phyloP scores from a whole-genome alignment of 2,888 invertebrate genomes.

The Amiota communis region DNA sequence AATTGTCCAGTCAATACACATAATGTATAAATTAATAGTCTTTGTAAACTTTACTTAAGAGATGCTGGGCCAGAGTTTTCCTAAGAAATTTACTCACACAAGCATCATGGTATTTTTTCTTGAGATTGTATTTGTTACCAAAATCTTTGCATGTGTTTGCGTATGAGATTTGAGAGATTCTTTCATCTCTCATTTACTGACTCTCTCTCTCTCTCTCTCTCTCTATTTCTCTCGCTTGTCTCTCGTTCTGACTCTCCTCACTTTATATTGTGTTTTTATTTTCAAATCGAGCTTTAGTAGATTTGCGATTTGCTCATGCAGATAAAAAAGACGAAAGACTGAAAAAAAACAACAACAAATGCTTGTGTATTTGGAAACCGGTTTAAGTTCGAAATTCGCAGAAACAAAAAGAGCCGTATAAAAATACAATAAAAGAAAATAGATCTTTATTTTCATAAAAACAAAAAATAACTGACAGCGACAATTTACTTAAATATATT shows the following conservation, averaged over 20 bases:
- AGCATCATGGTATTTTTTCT: too few relatives aligned
- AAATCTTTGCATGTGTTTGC: neutral
- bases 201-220: neutral
- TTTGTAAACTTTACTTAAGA: too few relatives aligned
- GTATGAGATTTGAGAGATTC: neutral
- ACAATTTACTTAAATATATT: slow-evolving; percentile 17
- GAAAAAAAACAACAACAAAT: neutral
- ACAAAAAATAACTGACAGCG: slow-evolving; percentile 36
- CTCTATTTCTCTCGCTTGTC: neutral
- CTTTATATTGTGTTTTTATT: slow-evolving; percentile 45
- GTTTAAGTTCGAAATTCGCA: slow-evolving; percentile 50
- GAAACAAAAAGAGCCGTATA: slow-evolving; percentile 19
- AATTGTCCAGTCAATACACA: too few relatives aligned
- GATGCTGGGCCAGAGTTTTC: too few relatives aligned
- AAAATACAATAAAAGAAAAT: slow-evolving; percentile 39
- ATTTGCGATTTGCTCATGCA: slow-evolving; percentile 28
- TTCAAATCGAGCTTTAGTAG: slow-evolving; percentile 41
- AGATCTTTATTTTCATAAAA: slow-evolving; percentile 41
- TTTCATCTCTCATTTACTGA: neutral
- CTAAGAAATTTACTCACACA: too few relatives aligned
- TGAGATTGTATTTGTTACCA: neutral
- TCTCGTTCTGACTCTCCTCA: slow-evolving; percentile 35
- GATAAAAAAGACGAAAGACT: slow-evolving; percentile 18
- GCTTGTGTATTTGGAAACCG: slow-evolving; percentile 48
- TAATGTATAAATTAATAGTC: too few relatives aligned